phyloP scores from a whole-genome alignment of 2,888 invertebrate genomes.

The Cosmorhoe ocellata region DNA sequence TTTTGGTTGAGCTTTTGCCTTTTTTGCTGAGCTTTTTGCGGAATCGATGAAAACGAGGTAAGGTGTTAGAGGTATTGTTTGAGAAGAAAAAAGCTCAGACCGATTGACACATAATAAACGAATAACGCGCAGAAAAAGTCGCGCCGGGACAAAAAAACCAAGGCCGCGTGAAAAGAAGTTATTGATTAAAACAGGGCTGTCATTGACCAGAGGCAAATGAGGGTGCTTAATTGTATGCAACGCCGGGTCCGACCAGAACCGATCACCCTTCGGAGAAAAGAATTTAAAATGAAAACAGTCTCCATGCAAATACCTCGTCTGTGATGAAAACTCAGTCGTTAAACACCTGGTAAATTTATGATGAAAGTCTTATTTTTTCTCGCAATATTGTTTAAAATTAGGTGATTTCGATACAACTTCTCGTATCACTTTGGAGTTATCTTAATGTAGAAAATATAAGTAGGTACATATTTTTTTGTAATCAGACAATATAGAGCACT shows the following conservation, averaged over 20 bases:
- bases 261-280: slow-evolving; percentile 51
- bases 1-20: slow-evolving; percentile 78
- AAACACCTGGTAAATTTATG: slow-evolving; percentile 4
- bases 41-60: slow-evolving; percentile 66
- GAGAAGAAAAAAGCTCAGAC: slow-evolving; percentile 53
- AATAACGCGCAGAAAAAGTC: slow-evolving; percentile 79
- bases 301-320: slow-evolving; percentile 30
- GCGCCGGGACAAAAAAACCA: slow-evolving; percentile 80
- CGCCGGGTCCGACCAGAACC: slow-evolving; percentile 59
- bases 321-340: too few relatives aligned
- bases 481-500: too few relatives aligned
- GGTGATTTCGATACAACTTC: too few relatives aligned
- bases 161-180: slow-evolving; percentile 80
- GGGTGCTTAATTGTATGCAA: slow-evolving; percentile 81
- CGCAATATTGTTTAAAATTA: too few relatives aligned
- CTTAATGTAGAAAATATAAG: too few relatives aligned
- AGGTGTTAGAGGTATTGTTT: slow-evolving; percentile 47
- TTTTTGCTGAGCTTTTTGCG: slow-evolving; percentile 77
- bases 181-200: slow-evolving; percentile 82
- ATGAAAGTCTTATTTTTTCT: not conserved
- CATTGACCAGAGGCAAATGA: slow-evolving; percentile 82
- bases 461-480: too few relatives aligned
- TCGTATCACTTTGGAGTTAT: too few relatives aligned
- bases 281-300: slow-evolving; percentile 47
- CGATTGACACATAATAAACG: slow-evolving; percentile 77